These are phyloP conservation scores for Sarcophaga carnaria DNA, from an alignment of 2,888 invertebrate genomes.

Conservation along the genomic window DNA sequence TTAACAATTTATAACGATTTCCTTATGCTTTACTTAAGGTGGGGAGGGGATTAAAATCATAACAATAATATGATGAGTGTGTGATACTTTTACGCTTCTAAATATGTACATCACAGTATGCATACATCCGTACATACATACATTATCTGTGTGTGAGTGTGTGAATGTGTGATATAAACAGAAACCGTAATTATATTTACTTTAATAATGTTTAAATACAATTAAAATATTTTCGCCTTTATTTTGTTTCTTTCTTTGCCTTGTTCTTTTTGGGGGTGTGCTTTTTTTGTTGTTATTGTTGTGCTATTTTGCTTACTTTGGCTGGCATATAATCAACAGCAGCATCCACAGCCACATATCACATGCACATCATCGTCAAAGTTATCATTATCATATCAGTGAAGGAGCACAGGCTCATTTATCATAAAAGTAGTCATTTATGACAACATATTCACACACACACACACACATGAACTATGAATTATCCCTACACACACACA, in stretches of 20 bases:
- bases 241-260: too few relatives aligned
- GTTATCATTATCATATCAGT: constrained; percentile 24
- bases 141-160: background rate
- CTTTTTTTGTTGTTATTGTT: background rate
- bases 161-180: constrained; percentile 5
- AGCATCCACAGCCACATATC: constrained; percentile 3
- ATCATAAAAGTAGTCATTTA: constrained; percentile 25
- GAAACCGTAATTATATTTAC: constrained; percentile 62
- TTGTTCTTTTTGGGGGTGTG: too few relatives aligned
- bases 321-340: constrained; percentile 34
- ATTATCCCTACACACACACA: background rate
- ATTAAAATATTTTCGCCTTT: constrained; percentile 43
- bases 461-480: background rate
- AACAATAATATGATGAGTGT: too few relatives aligned
- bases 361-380: constrained; percentile 8
- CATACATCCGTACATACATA: background rate
- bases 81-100: too few relatives aligned
- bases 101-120: background rate
- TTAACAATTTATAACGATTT: too few relatives aligned
- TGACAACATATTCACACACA: background rate
- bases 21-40: too few relatives aligned
- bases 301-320: constrained; percentile 50
- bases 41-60: too few relatives aligned
- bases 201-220: constrained; percentile 62
- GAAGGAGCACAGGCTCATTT: constrained; percentile 15